Percentiles rank a stretch among this genome's conserved stretches.
phyloP scores from a whole-genome alignment of 2,113 vertebrate species.

The Plotosus lineatus region DNA sequence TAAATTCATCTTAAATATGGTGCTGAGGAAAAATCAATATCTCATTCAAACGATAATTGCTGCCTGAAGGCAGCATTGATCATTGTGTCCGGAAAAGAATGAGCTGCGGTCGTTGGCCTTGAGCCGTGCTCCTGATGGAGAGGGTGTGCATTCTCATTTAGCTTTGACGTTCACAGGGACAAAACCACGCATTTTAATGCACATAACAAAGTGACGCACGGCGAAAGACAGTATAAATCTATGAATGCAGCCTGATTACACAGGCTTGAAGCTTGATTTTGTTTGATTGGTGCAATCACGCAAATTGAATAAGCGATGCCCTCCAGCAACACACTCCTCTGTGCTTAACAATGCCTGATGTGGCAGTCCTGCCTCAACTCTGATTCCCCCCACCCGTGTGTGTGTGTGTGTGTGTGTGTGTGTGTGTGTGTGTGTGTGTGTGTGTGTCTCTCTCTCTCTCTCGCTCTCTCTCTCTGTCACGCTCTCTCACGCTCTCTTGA shows the following conservation, averaged over 20 bases:
- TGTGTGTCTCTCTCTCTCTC: neutral
- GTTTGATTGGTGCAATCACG: constrained; percentile 49
- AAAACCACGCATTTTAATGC: constrained; percentile 35
- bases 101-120: constrained; percentile 19
- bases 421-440: too few species aligned
- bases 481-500: neutral
- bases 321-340: constrained; percentile 36
- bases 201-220: neutral
- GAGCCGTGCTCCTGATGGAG: constrained; percentile 14
- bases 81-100: neutral
- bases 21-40: constrained; percentile 61
- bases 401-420: too few species aligned
- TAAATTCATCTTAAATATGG: constrained; percentile 44
- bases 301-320: constrained; percentile 31
- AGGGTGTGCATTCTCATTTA: constrained; percentile 21
- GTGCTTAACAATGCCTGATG: constrained; percentile 37
- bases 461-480: neutral
- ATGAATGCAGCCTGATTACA: constrained; percentile 24
- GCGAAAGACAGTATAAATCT: neutral
- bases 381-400: neutral
- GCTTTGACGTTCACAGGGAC: neutral
- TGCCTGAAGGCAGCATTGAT: constrained; percentile 42
- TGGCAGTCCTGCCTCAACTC: constrained; percentile 1
- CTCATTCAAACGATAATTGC: constrained; percentile 61
- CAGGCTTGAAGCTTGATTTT: constrained; percentile 25